Evolutionary conservation across 1,140 invertebrate genomes (phyloP).

Genomic region (Eubasilissa regina): DNA sequence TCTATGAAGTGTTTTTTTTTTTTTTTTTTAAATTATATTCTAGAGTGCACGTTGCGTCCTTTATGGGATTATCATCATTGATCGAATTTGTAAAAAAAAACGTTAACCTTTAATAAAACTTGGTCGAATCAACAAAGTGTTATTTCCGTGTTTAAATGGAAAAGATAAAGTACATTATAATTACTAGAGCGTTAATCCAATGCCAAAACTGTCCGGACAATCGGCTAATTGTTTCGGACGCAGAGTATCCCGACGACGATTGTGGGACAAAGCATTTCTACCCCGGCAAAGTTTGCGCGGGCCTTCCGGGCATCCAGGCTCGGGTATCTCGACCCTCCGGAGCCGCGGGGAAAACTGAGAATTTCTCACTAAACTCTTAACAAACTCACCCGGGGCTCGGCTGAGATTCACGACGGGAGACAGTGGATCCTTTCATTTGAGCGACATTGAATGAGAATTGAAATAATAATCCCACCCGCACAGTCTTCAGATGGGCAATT

Average conservation of each 20-base stretch:
- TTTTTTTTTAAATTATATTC: no score
- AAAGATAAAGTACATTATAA: no score
- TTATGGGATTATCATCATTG: no score
- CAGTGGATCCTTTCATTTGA: neutral
- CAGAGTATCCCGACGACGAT: neutral
- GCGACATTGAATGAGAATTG: neutral
- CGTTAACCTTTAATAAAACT: no score
- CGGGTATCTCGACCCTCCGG: neutral
- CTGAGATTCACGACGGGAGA: neutral
- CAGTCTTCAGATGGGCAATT: no score
- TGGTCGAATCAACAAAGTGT: no score
- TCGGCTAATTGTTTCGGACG: slow-evolving; percentile 6
- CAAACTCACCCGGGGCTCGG: neutral
- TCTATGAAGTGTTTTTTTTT: no score
- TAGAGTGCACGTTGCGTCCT: no score
- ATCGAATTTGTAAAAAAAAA: no score
- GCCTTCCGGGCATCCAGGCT: slow-evolving; percentile 12
- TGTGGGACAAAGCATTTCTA: slow-evolving; percentile 1
- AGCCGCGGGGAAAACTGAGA: neutral
- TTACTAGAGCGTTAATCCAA: neutral
- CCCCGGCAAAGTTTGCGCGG: slow-evolving; percentile 13
- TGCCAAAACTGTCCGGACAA: neutral
- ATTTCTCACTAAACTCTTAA: neutral
- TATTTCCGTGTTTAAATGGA: no score
- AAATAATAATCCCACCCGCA: no score